Evolutionary conservation across 53 echinoderm and acorn worm genomes (phyloP), one percentile per base, ranked within the genome.

Genomic region (Pentamera pediparva): DNA sequence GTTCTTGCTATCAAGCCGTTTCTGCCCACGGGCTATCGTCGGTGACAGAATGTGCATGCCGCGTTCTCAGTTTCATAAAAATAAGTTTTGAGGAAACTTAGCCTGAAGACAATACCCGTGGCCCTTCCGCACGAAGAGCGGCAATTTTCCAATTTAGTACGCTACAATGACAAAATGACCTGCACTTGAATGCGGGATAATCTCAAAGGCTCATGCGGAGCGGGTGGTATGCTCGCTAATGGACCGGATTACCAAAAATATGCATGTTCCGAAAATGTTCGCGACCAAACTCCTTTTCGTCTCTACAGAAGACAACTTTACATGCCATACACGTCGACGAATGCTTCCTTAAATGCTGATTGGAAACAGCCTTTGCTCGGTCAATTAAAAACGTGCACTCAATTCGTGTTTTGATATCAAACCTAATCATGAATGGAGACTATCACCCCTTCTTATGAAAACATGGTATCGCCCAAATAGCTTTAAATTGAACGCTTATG

Each of bases 91-190:
- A 21, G 48, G 45, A 67, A 67, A 17, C 30, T 67, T 67, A 67
- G 67, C 67, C 67, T 45, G 41, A 31, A 67, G 67, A 67, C 67
- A 67, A 40, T 45, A 67, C 52, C 53, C 36, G 54, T 72, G 73
- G 73, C 53, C 55, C 73, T 72, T 72, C 56, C 51, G 54, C 53
- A 55, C 73, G 73, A 72, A 72, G 73, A 55, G 55, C 63, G 63
- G 39, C 76, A 77, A 76, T 83, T 63, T 78, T 75, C 76, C 72
- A 61, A 78, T 84, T 77, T 84, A 61, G 72, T 77, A 78, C 84
- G 64, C 73, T 84, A 78, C 84, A 84, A 84, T 78, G 78, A 78
- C 74, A 84, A 61, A 69, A 59, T 77, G 77, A 76, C 78, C 73
- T 47, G 40, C 27, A 62, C 49, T 69, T 62, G 43, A 61, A 77